Evolutionary conservation across 37 sponge, comb jelly and placozoan genomes (phyloP).

Genomic region (Aphrocallistes beatrix): DNA sequence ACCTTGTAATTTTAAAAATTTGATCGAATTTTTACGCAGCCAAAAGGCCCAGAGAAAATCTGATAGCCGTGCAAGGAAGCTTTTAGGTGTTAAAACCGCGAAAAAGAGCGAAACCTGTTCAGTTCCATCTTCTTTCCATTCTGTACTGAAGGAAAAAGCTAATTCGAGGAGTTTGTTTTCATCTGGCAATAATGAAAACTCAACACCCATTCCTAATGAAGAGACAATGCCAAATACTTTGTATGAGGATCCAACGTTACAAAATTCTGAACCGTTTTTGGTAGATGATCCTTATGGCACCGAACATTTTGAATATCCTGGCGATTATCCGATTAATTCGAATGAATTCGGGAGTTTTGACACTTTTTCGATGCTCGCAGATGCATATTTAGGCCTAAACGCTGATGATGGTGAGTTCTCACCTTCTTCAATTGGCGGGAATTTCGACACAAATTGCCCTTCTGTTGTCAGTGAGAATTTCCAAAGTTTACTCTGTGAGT

Average conservation of each 20-base stretch:
- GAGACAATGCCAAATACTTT: not conserved
- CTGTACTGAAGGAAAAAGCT: not conserved
- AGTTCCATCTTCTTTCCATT: constrained; percentile 2
- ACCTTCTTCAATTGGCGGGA: not conserved
- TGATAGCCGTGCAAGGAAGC: not conserved
- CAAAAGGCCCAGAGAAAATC: not conserved
- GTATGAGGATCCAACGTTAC: not conserved
- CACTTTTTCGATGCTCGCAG: not conserved
- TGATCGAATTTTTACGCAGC: not conserved
- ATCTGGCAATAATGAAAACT: not conserved
- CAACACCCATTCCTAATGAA: not conserved
- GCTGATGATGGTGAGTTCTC: not conserved
- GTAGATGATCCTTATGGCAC: not conserved
- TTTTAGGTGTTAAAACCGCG: not conserved
- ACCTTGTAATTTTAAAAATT: not conserved
- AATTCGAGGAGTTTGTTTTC: not conserved
- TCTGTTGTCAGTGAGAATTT: constrained; percentile 11
- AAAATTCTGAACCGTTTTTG: not conserved
- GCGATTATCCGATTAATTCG: not conserved
- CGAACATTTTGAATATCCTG: not conserved
- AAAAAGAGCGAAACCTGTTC: not conserved
- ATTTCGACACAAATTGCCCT: not conserved
- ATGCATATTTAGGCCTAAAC: not conserved
- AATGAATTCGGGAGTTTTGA: not conserved
- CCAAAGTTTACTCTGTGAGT: not conserved